These are phyloP conservation scores for Spodoptera litura DNA, from an alignment of 1,140 invertebrate genomes.

Conservation along the genomic window DNA sequence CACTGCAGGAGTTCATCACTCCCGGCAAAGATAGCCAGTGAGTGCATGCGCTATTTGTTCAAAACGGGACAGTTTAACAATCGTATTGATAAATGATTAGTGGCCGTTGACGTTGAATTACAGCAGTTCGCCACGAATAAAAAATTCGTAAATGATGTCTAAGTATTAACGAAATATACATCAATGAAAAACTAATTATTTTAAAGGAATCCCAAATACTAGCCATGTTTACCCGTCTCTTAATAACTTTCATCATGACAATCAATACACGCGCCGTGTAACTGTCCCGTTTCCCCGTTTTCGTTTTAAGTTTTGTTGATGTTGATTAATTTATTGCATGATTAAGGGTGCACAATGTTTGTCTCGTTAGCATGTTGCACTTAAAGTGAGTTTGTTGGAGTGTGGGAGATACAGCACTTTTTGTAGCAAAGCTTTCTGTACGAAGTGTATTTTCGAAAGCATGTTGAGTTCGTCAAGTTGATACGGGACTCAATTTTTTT, in stretches of 20 bases:
- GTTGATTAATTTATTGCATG: slow-evolving; percentile 75
- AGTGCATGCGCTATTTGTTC: slow-evolving; percentile 49
- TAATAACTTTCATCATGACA: background rate
- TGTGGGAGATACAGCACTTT: slow-evolving; percentile 42
- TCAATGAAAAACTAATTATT: too few species aligned
- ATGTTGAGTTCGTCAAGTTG: background rate
- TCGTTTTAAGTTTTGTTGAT: slow-evolving; percentile 61
- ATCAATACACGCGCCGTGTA: slow-evolving; percentile 7
- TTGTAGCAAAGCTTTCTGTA: slow-evolving; percentile 9
- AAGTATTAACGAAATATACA: too few species aligned
- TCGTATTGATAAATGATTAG: slow-evolving; percentile 12
- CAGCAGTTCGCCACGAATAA: background rate
- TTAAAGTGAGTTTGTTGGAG: slow-evolving; percentile 49
- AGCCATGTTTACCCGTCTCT: too few species aligned
- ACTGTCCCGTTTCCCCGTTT: slow-evolving; percentile 36
- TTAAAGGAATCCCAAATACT: too few species aligned
- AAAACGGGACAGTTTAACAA: slow-evolving; percentile 26
- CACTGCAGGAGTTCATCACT: slow-evolving; percentile 69
- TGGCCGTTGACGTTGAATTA: background rate
- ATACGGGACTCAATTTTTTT: background rate
- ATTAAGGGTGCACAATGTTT: slow-evolving; percentile 60
- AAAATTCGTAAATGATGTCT: too few species aligned
- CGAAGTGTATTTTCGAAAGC: slow-evolving; percentile 13
- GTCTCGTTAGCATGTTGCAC: slow-evolving; percentile 49
- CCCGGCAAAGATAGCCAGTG: slow-evolving; percentile 62